Base-by-base conservation (phyloP, 2,113 vertebrate genomes). In the Merops nubicus region DNA sequence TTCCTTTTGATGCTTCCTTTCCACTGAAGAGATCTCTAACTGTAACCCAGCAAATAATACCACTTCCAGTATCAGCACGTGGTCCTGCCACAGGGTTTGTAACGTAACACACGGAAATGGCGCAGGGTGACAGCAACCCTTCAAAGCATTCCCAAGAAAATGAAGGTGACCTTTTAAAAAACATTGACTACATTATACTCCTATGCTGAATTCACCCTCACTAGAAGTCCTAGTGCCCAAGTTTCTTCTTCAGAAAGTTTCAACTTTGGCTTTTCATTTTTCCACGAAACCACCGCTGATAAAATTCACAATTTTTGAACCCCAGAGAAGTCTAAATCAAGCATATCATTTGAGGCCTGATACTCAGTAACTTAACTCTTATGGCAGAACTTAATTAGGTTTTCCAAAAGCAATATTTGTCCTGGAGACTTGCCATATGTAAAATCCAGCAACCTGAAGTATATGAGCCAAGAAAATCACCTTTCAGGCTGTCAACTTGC, bases 361-460 rank as follows among this genome's bases (percentile, higher is more conserved):
- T 93, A 90, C 62, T 88, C 92, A 82, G 89, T 92, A 96, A 93
- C 69, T 95, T 97, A 79, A 94, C 78, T 95, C 75, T 87, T 91
- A 85, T 5, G 59, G 93, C 79, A 96, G 85, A 88, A 96, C 67
- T 94, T 78, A 42, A 84, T 85, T 75, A 93, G 28, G 67, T 83
- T 88, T 96, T 96, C 94, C 91, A 97, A 96, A 95, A 93, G 86
- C 84, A 96, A 67, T 97, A 97, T 97, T 97, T 97, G 87, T 64
- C 85, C 92, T 97, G 96, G 96, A 97, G 69, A 59, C 68, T 33
- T 93, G 97, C 96, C 96, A 93, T 25, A 88, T 11, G 77, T 88
- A 92, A 96, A 95, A 82, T 16, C 53, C 72, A 93, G 75, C 34
- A 88, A 92, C 50, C 48, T 89, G n/a, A 93, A 93, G 85, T 25